Conservation (phyloP, 2,113 vertebrate species). For the Puntigrus tetrazona region DNA sequence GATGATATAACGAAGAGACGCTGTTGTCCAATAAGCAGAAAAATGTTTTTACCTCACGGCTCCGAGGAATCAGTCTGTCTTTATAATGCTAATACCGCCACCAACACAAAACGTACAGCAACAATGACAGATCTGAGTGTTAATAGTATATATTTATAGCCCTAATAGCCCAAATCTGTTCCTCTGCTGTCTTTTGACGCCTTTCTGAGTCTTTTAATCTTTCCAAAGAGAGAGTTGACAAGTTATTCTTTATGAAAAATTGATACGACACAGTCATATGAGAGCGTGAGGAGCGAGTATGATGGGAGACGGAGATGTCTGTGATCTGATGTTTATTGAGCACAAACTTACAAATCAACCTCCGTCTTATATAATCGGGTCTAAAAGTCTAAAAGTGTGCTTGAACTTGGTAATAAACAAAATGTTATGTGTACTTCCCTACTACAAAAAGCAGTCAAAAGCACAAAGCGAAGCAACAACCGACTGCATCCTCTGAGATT, state of each 20-base stretch:
- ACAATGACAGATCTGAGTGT: conserved; percentile 10
- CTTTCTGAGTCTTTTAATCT: background rate
- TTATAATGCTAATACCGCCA: background rate
- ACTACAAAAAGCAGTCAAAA: background rate
- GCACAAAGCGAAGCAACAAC: background rate
- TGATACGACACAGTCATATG: background rate
- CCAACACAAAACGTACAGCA: background rate
- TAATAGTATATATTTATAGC: background rate
- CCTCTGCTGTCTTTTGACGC: background rate
- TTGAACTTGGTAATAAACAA: background rate
- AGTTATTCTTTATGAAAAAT: background rate
- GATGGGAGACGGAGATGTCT: background rate
- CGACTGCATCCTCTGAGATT: background rate
- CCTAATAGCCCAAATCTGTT: background rate
- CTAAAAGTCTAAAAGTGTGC: background rate
- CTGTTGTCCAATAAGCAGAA: background rate
- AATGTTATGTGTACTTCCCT: background rate
- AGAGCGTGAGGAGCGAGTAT: background rate
- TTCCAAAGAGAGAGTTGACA: background rate
- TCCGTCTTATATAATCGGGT: background rate
- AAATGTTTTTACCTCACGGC: background rate
- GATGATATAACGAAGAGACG: background rate
- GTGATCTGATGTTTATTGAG: conserved; percentile 4
- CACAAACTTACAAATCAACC: background rate
- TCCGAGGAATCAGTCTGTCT: background rate